Percentiles rank a stretch among this genome's conserved stretches.
Conservation (phyloP, 2,888 invertebrate species). For the Euproctis similis region DNA sequence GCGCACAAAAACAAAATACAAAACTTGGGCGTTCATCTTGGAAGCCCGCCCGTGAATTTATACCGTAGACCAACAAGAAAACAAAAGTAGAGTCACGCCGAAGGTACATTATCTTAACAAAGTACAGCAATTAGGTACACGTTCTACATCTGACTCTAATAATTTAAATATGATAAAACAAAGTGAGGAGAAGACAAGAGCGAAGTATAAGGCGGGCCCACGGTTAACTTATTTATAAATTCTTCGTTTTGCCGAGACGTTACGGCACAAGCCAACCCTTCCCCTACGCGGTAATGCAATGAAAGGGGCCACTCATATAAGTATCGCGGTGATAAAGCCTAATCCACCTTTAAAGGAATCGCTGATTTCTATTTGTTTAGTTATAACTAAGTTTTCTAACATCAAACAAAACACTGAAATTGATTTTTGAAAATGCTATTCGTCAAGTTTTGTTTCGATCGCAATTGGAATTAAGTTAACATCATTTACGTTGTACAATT, state of each 20-base stretch:
- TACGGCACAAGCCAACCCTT: slow-evolving; percentile 50
- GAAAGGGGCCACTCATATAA: slow-evolving; percentile 73
- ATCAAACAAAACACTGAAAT: no score
- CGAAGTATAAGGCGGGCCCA: slow-evolving; percentile 61
- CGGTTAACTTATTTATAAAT: slow-evolving; percentile 74
- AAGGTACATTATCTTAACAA: slow-evolving; percentile 77
- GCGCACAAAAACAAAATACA: slow-evolving; percentile 66
- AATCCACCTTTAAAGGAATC: slow-evolving; percentile 53
- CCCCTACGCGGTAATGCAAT: slow-evolving; percentile 65
- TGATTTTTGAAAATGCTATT: no score
- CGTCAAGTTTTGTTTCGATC: no score
- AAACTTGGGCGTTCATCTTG: slow-evolving; percentile 62
- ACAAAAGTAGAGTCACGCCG: slow-evolving; percentile 74
- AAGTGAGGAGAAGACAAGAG: slow-evolving; percentile 66
- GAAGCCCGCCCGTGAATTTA: slow-evolving; percentile 66
- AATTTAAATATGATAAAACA: slow-evolving; percentile 77
- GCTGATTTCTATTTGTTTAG: slow-evolving; percentile 60
- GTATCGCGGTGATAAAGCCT: slow-evolving; percentile 70
- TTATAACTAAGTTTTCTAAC: slow-evolving; percentile 39
- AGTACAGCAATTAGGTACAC: slow-evolving; percentile 76
- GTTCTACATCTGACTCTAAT: slow-evolving; percentile 76
- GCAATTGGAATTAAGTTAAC: no score
- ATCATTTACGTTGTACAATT: no score
- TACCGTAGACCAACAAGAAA: slow-evolving; percentile 69
- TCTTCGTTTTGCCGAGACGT: slow-evolving; percentile 52